phyloP scores from a whole-genome alignment of 2,113 vertebrate species.

The Microcebus lehilahytsara region DNA sequence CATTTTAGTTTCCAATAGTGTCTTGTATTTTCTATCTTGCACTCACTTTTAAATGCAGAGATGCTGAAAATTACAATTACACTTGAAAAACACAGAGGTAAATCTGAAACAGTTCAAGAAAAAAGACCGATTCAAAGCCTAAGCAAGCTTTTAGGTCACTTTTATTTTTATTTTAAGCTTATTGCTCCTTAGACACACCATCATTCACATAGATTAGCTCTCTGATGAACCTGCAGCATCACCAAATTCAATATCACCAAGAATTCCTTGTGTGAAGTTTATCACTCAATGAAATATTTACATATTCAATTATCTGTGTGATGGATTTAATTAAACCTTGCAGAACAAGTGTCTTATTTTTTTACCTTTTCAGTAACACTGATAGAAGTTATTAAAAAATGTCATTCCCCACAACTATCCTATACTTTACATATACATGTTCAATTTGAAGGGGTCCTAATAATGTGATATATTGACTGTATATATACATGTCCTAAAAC shows the following conservation, averaged over 20 bases:
- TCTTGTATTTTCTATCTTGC: background rate
- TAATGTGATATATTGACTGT: slow-evolving; percentile 24
- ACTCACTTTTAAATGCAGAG: background rate
- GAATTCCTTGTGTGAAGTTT: background rate
- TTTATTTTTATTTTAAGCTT: background rate
- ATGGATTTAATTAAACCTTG: slow-evolving; percentile 38
- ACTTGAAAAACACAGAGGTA: background rate
- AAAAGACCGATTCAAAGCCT: background rate
- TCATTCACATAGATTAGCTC: background rate
- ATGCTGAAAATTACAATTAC: background rate
- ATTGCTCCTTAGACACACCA: background rate
- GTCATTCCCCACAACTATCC: slow-evolving; percentile 32
- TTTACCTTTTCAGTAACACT: slow-evolving; percentile 47
- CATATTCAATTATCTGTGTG: background rate
- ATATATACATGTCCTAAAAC: slow-evolving; percentile 45
- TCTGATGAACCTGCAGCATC: background rate
- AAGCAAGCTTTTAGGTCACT: background rate
- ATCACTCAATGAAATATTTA: slow-evolving; percentile 51
- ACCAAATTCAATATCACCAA: background rate
- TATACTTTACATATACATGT: background rate
- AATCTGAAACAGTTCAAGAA: slow-evolving; percentile 35
- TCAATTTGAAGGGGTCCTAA: slow-evolving; percentile 34
- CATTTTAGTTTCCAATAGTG: background rate
- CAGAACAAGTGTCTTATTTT: slow-evolving; percentile 23
- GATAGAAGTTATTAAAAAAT: background rate